These are phyloP conservation scores for human DNA, from an alignment of 2,113 vertebrate genomes.

Conservation along the genomic window GRCh38 chr4:152411001-152411500, in stretches of 20 bases:
- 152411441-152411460: conserved; percentile 99
- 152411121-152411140: neutral
- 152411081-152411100: neutral
- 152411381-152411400: conserved; percentile 91
- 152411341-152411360: conserved; percentile 88
- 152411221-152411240: neutral
- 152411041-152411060: neutral
- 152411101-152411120: neutral
- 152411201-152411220: neutral
- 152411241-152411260: neutral
- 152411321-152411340: conserved; percentile 90
- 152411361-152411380: conserved; percentile 91
- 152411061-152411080: conserved; percentile 31
- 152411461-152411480: conserved; percentile 88
- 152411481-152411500: conserved; percentile 90
- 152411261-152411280: neutral
- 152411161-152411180: conserved; percentile 27
- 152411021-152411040: neutral
- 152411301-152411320: conserved; percentile 93
- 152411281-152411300: conserved; percentile 73
- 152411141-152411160: neutral
- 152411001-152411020: neutral
- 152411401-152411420: conserved; percentile 94
- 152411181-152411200: neutral
- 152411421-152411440: conserved; percentile 98